A percentile compares a stretch with the other conserved stretches of the same genome.
phyloP scores from a whole-genome alignment of 2,113 vertebrate genomes.

The Edolisoma coerulescens region DNA sequence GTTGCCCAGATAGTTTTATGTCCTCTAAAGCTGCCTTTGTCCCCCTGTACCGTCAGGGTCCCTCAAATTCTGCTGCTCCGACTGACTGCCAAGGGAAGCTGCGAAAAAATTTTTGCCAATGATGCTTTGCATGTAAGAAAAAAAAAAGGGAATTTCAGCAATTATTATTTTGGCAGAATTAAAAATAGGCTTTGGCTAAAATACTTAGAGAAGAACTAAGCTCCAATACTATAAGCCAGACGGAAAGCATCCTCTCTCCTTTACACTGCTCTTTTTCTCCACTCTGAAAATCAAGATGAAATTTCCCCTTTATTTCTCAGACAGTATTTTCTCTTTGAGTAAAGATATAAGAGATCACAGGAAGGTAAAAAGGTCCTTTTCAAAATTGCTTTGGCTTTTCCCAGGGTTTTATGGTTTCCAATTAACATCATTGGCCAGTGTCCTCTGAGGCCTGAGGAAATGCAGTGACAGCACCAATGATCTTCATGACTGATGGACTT shows the following conservation, averaged over 20 bases:
- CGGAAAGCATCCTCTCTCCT: background rate
- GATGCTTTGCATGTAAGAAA: background rate
- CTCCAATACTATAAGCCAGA: background rate
- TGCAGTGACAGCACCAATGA: background rate
- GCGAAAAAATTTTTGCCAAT: background rate
- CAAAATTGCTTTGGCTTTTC: background rate
- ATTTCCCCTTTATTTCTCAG: background rate
- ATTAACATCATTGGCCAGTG: background rate
- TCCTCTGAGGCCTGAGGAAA: background rate
- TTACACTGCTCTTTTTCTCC: background rate
- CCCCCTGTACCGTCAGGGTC: background rate
- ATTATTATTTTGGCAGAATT: background rate
- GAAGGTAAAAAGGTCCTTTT: background rate
- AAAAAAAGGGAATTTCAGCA: background rate
- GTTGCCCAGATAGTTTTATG: background rate
- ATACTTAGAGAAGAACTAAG: background rate
- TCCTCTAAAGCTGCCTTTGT: background rate
- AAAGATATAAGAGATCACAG: background rate
- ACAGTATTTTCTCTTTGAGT: background rate
- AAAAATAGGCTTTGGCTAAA: constrained; percentile 12
- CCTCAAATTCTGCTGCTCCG: background rate
- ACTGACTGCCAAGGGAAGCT: background rate
- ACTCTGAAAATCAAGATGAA: background rate
- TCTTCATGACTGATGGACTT: background rate
- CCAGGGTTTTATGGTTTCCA: background rate